phyloP scores from a whole-genome alignment of 2,113 vertebrate species.

The Papio anubis region DNA sequence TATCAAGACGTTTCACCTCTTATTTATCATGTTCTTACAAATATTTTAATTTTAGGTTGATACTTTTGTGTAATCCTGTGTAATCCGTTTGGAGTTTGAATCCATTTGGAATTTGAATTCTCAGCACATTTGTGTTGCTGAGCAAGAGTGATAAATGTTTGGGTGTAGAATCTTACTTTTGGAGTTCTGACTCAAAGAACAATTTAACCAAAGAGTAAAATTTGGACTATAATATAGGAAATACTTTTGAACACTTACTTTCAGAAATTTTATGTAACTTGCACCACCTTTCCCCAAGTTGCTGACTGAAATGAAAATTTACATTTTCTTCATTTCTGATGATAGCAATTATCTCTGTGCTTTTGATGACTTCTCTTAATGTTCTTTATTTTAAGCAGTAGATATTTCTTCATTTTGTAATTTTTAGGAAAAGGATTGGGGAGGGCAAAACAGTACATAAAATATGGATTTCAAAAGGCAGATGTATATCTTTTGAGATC shows the following conservation, averaged over 20 bases:
- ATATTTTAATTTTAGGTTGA: background rate
- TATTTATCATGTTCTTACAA: background rate
- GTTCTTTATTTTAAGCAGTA: background rate
- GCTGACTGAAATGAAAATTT: background rate
- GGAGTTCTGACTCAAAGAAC: conserved; percentile 6
- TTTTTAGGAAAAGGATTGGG: background rate
- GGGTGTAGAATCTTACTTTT: background rate
- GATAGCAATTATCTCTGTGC: background rate
- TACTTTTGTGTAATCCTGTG: background rate
- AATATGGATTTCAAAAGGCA: conserved; percentile 30
- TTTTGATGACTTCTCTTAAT: background rate
- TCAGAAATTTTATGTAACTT: conserved; percentile 13
- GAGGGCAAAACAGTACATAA: background rate
- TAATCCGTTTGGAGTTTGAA: background rate
- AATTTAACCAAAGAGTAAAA: conserved; percentile 31
- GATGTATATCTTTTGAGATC: background rate
- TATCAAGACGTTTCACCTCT: background rate
- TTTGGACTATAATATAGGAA: background rate
- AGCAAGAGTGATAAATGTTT: background rate
- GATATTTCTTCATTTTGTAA: background rate
- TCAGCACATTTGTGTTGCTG: background rate
- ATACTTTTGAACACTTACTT: conserved; percentile 16
- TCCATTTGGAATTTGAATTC: background rate
- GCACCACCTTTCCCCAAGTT: background rate
- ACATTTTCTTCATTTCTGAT: conserved; percentile 5